Evolutionary conservation across 2,888 invertebrate species (phyloP), one percentile per base, ranked within the genome.

Genomic region (Adelognathus sp.): DNA sequence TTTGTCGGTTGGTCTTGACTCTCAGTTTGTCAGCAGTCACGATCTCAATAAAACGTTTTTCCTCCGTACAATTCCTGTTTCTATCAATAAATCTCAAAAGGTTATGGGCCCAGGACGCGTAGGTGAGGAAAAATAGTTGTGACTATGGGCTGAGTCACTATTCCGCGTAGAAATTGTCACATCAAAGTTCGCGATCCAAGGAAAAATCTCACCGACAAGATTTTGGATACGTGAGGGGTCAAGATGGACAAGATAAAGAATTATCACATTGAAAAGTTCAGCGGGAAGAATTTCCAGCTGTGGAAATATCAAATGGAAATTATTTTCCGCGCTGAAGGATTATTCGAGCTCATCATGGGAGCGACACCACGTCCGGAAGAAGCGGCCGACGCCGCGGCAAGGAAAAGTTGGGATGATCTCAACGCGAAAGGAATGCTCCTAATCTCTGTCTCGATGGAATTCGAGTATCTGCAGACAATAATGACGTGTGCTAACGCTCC

Each of bases 161-260:
- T 11, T 0, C 11, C 1, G 1, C n/a, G 11, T 9, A 29, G 5
- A 64, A 11, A 64, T 33, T 39, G 67, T 56, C 21, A 69, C 56
- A 69, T 56, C 29, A 31, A n/a, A 21, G 54, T 31, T 31, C 31
- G 29, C 56, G 41, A 56, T 56, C 21, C 31, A 24, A n/a, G 16
- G 16, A 44, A 44, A 44, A 18, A 18, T 46, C 16, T 63, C 1
- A 31, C 4, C 6, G 54, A 1, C 16, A 6, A 58, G 0, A 58
- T 16, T 69, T 52, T 50, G 31, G 39, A 52, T 44, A 72, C n/a
- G 41, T 24, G 31, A 61, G 61, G 31, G 2, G 21, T 41, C 52
- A 63, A 63, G 52, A 63, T 61, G 56, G 58, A 63, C 61, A 63
- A 63, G 54, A 2, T 54, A 9, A 72, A 72, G 71, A 63, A 72